Evolutionary conservation across 2,113 vertebrate species (phyloP).

Genomic region (Sebastes schlegelii): DNA sequence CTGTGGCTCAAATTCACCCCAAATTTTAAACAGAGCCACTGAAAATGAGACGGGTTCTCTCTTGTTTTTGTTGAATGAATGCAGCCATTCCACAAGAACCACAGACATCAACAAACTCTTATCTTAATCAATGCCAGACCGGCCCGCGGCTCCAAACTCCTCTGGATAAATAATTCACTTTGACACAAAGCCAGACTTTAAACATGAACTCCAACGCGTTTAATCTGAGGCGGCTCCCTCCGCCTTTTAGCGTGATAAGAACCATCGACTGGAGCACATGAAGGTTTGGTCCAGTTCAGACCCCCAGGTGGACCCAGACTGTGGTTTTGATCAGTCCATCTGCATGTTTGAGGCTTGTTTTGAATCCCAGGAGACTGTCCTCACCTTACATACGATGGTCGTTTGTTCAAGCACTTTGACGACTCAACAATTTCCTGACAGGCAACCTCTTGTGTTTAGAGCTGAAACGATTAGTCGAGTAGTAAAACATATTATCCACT

Average conservation of each 20-base stretch:
- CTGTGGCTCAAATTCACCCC: constrained; percentile 21
- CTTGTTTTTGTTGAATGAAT: constrained; percentile 40
- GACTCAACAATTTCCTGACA: too few relatives aligned
- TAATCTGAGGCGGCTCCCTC: neutral
- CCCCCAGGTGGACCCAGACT: neutral
- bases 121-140: constrained; percentile 77
- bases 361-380: neutral
- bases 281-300: neutral
- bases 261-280: neutral
- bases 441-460: too few relatives aligned
- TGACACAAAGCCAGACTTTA: constrained; percentile 49
- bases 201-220: constrained; percentile 26
- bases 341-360: too few relatives aligned
- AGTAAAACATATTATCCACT: too few relatives aligned
- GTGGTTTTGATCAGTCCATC: neutral
- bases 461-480: too few relatives aligned
- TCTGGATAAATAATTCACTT: constrained; percentile 60
- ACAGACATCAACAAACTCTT: constrained; percentile 74
- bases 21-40: constrained; percentile 51
- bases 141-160: constrained; percentile 45
- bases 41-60: constrained; percentile 39
- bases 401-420: too few relatives aligned
- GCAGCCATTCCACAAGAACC: constrained; percentile 68
- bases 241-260: neutral
- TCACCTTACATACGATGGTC: neutral